Evolutionary conservation across 2,888 invertebrate genomes (phyloP), one percentile per base, ranked within the genome.

Genomic region (Melinaea menophilus): DNA sequence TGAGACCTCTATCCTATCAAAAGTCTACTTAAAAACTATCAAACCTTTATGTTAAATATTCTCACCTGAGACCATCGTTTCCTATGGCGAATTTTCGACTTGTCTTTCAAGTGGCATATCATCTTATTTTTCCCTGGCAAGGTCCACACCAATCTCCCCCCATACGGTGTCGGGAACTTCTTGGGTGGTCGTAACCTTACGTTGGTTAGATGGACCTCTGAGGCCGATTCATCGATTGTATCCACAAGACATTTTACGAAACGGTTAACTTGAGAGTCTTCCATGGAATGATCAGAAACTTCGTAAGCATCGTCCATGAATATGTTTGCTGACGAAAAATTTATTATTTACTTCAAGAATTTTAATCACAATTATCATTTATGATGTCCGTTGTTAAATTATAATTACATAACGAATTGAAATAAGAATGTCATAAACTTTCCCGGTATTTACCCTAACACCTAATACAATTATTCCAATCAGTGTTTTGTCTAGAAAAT

Each of bases 1-100:
- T 1, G 41, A 41, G 7, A 9, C 5, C 41, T 37, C 41, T 41
- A 41, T 41, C 9, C 9, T 2, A 7, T 37, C 37, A 4, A 41
- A 41, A 41, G 9, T 9, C 41, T 5, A 41, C 37, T 37, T 5
- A 37, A 37, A 37, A 37, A 7, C 37, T 37, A 7, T 5, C 7
- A 5, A 37, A 37, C 7, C 4, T 2, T 5, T 37, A 22, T 37
- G 37, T 5, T 5, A 37, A 37, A 7, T 37, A 37, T 41, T 9
- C 59, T 73, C 75, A 94, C 94, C 92, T 98, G 98, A 58, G 97
- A 97, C 98, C 98, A 98, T 65, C 98, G 92, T 82, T 98, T 98
- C 79, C 96, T 95, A 75, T 96, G 95, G 46, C 98, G 92, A 60
- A 98, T 97, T 80, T 96, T 95, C 31, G 93, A 92, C 78, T 96